Conservation (phyloP, 2,888 invertebrate species). For the Dascillus cervinus region DNA sequence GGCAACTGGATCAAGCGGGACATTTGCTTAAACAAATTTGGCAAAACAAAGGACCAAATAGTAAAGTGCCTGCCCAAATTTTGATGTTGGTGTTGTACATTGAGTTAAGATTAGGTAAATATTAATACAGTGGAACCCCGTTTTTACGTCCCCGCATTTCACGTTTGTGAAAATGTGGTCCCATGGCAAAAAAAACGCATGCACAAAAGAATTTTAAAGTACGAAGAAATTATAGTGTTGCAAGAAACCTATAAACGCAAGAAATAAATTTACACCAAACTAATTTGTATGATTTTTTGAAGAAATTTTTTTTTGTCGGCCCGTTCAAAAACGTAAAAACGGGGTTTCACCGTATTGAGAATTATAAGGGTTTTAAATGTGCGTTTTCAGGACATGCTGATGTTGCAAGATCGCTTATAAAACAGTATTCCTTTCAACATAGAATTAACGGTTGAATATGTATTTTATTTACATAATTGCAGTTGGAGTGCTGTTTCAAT, state of each 20-base stretch:
- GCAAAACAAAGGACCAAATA: slow-evolving; percentile 44
- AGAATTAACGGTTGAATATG: slow-evolving; percentile 19
- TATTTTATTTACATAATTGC: background rate
- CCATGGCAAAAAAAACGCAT: too few species aligned
- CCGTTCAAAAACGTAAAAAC: too few species aligned
- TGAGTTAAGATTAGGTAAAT: slow-evolving; percentile 54
- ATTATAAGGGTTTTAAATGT: slow-evolving; percentile 2
- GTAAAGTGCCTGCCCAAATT: slow-evolving; percentile 54
- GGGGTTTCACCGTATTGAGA: background rate
- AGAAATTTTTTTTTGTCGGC: too few species aligned
- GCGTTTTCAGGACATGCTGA: slow-evolving; percentile 48
- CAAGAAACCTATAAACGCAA: too few species aligned
- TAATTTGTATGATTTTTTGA: too few species aligned
- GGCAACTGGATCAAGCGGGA: slow-evolving; percentile 59
- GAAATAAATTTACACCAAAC: too few species aligned
- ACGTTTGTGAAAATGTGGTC: too few species aligned
- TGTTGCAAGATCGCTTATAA: slow-evolving; percentile 52
- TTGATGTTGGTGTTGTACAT: slow-evolving; percentile 58
- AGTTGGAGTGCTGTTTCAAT: too few species aligned
- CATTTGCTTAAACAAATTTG: slow-evolving; percentile 44
- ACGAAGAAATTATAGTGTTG: too few species aligned
- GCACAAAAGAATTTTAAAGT: too few species aligned
- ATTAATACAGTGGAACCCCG: too few species aligned
- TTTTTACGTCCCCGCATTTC: too few species aligned
- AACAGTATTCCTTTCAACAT: slow-evolving; percentile 51